phyloP scores from a whole-genome alignment of 1,140 invertebrate species.

The Sarcophaga peregrina region DNA sequence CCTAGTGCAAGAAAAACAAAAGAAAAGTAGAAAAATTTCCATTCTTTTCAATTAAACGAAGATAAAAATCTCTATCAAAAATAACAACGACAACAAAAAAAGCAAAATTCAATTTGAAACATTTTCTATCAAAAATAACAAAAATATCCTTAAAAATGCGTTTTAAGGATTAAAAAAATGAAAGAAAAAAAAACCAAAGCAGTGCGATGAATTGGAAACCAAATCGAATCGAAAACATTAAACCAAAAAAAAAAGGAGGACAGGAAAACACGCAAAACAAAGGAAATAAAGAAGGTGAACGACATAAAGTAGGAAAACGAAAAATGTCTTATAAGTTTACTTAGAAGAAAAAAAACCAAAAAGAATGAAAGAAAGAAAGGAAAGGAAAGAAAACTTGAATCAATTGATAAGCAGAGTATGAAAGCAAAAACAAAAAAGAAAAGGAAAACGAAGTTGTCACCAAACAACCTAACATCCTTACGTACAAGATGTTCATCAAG shows the following conservation, averaged over 20 bases:
- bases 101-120: background rate
- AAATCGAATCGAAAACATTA: background rate
- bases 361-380: no score
- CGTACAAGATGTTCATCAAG: background rate
- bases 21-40: background rate
- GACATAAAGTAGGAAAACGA: background rate
- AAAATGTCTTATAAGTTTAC: background rate
- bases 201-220: background rate
- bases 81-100: background rate
- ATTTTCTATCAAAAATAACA: constrained; percentile 29
- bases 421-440: background rate
- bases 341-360: background rate
- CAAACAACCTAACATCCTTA: background rate
- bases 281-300: background rate
- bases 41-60: background rate
- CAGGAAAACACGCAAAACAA: background rate
- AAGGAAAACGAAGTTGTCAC: no score
- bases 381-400: background rate
- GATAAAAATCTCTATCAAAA: constrained; percentile 22
- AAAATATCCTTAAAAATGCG: constrained; percentile 39
- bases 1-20: background rate
- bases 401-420: background rate
- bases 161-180: constrained; percentile 33
- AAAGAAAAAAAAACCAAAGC: background rate
- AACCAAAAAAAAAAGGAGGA: background rate